Evolutionary conservation across 1,140 invertebrate species (phyloP).

Genomic region (Pogonus chalceus): DNA sequence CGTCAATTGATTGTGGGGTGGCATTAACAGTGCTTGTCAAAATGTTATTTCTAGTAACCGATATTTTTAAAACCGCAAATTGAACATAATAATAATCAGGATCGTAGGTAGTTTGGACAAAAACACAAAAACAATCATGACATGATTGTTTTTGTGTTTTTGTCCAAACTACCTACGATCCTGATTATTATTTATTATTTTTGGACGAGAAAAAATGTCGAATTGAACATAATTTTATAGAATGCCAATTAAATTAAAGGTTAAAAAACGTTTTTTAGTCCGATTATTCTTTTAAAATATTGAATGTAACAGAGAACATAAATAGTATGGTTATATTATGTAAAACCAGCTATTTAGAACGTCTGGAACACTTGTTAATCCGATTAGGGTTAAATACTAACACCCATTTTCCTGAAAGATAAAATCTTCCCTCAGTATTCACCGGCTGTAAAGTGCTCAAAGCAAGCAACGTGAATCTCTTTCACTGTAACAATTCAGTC

Average conservation of each 20-base stretch:
- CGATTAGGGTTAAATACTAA: constrained; percentile 3
- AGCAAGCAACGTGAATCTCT: background rate
- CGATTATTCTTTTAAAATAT: background rate
- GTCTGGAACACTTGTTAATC: background rate
- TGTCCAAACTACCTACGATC: too few relatives aligned
- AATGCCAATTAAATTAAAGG: too few relatives aligned
- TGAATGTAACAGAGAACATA: background rate
- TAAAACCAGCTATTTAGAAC: background rate
- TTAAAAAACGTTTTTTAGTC: background rate
- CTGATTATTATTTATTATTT: too few relatives aligned
- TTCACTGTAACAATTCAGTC: background rate
- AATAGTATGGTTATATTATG: background rate
- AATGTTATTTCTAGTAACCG: background rate
- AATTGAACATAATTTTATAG: too few relatives aligned
- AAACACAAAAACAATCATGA: too few relatives aligned
- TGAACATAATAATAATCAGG: too few relatives aligned
- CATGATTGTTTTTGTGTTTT: too few relatives aligned
- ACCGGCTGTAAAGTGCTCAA: background rate
- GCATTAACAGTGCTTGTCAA: background rate
- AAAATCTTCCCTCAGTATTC: background rate
- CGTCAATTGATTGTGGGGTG: constrained; percentile 7
- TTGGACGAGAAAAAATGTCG: too few relatives aligned
- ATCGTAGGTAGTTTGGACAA: too few relatives aligned
- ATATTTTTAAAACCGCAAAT: too few relatives aligned
- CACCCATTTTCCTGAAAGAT: constrained; percentile 1